Percentiles rank a stretch among this genome's conserved stretches.
Evolutionary conservation across 2,888 invertebrate genomes (phyloP).

Genomic region (Drosophila seclusa): DNA sequence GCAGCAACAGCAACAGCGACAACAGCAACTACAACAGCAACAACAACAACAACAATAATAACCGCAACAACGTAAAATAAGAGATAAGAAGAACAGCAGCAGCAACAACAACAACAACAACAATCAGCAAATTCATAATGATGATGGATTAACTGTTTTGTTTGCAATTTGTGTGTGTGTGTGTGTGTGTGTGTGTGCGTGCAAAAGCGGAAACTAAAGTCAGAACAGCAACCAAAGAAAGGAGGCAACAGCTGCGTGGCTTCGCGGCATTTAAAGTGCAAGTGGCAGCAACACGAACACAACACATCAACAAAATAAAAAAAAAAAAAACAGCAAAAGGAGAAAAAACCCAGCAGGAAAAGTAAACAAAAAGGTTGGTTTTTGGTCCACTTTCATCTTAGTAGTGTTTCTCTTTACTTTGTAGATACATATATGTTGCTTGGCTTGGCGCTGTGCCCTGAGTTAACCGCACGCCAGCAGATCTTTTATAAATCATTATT

Average conservation of each 20-base stretch:
- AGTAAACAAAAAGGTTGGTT: constrained; percentile 45
- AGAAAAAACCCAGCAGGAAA: constrained; percentile 3
- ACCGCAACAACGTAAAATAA: constrained; percentile 34
- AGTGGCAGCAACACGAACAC: constrained; percentile 31
- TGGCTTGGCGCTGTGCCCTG: constrained; percentile 1
- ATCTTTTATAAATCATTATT: constrained; percentile 61
- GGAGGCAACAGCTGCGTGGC: constrained; percentile 24
- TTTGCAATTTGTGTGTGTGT: constrained; percentile 40
- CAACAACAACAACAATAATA: constrained; percentile 22
- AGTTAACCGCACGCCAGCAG: constrained; percentile 7
- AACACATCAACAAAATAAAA: constrained; percentile 14
- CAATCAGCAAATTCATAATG: constrained; percentile 67
- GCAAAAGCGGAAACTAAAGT: constrained; percentile 48
- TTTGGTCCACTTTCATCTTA: neutral
- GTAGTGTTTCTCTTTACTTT: constrained; percentile 1
- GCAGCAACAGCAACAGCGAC: constrained; percentile 25
- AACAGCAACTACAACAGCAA: constrained; percentile 29
- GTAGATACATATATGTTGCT: constrained; percentile 4
- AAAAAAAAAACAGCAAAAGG: neutral
- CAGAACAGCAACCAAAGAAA: constrained; percentile 23
- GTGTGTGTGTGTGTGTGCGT: neutral
- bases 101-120: constrained; percentile 42
- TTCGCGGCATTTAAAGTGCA: constrained; percentile 27
- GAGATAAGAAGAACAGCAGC: constrained; percentile 28
- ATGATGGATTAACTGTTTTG: constrained; percentile 76